Percentiles rank a stretch among this genome's conserved stretches.
These are phyloP conservation scores for Allygus modestus DNA, from an alignment of 2,888 invertebrate species.

Conservation along the genomic window DNA sequence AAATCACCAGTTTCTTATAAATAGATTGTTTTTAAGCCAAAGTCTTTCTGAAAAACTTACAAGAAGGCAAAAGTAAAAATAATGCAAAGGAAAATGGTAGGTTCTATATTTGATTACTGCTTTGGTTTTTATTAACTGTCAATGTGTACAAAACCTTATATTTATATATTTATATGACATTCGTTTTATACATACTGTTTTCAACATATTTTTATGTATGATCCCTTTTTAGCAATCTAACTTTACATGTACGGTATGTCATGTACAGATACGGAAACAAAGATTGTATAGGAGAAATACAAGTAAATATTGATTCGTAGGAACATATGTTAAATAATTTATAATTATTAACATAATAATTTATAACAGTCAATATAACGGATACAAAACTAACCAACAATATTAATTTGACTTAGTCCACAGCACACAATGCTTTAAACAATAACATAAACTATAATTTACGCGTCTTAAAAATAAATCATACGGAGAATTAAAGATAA, in stretches of 20 bases:
- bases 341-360: conserved; percentile 63
- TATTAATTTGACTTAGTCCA: conserved; percentile 61
- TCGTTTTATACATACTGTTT: conserved; percentile 43
- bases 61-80: background rate
- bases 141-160: conserved; percentile 56
- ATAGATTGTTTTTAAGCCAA: no score
- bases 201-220: conserved; percentile 22
- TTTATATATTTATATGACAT: conserved; percentile 30
- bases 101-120: conserved; percentile 56
- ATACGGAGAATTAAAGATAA: conserved; percentile 32
- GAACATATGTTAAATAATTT: conserved; percentile 62
- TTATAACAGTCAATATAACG: conserved; percentile 62
- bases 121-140: conserved; percentile 54
- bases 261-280: conserved; percentile 41
- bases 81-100: background rate
- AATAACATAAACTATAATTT: conserved; percentile 44
- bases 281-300: conserved; percentile 21
- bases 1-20: no score
- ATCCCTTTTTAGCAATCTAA: conserved; percentile 40
- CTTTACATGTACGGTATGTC: conserved; percentile 14
- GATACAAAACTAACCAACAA: conserved; percentile 64
- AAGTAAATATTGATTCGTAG: conserved; percentile 43
- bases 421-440: conserved; percentile 60
- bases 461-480: conserved; percentile 47
- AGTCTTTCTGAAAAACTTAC: no score